Percentiles rank a stretch among this genome's conserved stretches.
Evolutionary conservation across 1,140 invertebrate species (phyloP).

Genomic region (Rhagoletis pomonella): DNA sequence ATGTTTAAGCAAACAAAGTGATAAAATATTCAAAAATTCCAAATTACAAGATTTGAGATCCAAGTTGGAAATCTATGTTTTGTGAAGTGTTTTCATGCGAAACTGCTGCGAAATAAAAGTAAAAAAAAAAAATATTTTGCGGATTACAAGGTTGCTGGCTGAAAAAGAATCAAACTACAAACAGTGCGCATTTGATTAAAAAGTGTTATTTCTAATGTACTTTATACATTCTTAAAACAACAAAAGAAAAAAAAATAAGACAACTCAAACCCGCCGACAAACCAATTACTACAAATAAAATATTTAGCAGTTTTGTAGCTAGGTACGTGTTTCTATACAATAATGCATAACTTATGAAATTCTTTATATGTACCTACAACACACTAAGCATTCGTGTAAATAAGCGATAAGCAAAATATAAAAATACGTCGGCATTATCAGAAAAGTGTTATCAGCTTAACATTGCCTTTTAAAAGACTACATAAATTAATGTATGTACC

Average conservation of each 20-base stretch:
- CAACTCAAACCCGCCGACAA: no score
- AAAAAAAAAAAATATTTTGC: neutral
- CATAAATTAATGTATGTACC: neutral
- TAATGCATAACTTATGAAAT: no score
- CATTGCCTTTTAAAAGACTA: neutral
- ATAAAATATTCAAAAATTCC: neutral
- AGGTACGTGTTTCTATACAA: no score
- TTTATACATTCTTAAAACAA: no score
- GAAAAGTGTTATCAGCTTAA: conserved; percentile 8
- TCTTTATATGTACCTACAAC: no score
- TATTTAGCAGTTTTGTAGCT: no score
- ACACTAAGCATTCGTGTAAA: neutral
- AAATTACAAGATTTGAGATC: neutral
- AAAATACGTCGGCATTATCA: conserved; percentile 24
- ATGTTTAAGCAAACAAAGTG: conserved; percentile 3
- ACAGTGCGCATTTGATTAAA: no score
- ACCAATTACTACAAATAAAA: no score
- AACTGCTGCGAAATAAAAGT: neutral
- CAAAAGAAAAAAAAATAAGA: no score
- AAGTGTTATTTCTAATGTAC: no score
- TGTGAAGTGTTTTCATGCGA: neutral
- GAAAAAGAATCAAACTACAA: neutral
- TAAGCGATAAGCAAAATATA: conserved; percentile 25
- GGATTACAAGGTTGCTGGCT: neutral
- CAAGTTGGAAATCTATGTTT: neutral